These are phyloP conservation scores for Parasteatoda lunata DNA, from an alignment of 2,888 invertebrate genomes.

Conservation along the genomic window DNA sequence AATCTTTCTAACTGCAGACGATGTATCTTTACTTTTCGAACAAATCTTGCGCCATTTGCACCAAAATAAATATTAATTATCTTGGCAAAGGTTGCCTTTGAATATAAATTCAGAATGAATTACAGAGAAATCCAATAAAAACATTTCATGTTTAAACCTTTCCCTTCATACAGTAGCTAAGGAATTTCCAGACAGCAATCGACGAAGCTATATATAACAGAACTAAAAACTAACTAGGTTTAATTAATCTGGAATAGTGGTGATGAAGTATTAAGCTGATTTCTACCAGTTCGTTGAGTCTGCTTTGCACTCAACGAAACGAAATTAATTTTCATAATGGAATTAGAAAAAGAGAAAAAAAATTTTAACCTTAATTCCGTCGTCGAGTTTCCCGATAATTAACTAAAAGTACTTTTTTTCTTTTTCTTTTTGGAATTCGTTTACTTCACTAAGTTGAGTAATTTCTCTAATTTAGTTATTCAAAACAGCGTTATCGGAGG, in stretches of 20 bases:
- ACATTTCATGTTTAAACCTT: no score
- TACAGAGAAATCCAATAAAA: no score
- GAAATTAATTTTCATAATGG: slow-evolving; percentile 5
- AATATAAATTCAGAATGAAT: no score
- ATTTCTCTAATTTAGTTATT: background rate
- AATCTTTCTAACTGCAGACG: no score
- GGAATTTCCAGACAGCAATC: no score
- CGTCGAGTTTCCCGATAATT: background rate
- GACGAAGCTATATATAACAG: no score
- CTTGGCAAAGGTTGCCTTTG: no score
- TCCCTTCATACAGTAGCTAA: no score
- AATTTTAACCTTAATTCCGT: background rate
- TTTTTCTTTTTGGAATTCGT: background rate
- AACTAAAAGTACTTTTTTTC: background rate
- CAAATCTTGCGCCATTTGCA: no score
- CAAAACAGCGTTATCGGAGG: background rate
- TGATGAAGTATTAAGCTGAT: background rate
- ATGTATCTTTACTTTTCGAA: no score
- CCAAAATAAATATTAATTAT: no score
- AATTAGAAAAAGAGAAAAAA: background rate
- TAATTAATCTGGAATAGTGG: slow-evolving; percentile 2
- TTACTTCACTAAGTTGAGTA: background rate
- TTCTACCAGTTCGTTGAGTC: background rate
- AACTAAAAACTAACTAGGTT: background rate
- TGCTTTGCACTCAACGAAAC: background rate